Base-by-base conservation (phyloP, 2,113 vertebrate genomes). In the Cygnus atratus region DNA sequence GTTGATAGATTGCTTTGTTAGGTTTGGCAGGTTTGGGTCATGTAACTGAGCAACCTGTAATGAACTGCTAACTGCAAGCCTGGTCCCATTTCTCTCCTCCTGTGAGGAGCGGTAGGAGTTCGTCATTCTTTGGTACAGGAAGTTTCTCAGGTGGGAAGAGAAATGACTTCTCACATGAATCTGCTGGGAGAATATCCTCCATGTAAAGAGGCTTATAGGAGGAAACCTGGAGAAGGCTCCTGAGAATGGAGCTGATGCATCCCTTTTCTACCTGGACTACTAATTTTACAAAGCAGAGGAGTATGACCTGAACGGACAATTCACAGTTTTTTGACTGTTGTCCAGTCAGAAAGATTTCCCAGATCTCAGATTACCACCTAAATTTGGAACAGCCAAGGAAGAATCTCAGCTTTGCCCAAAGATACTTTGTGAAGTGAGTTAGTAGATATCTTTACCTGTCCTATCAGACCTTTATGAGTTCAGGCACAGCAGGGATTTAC, bases 21-120 rank as follows among this genome's bases (percentile, higher is more conserved):
- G 57, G 39, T 79, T 88, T 88, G 89, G 39, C 72, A 75, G 84
- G 77, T 88, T 92, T 88, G 80, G 77, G 76, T 75, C 1, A 1
- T 19, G 35, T 81, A 88, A 63, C 76, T 71, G 62, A 84, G 86
- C 76, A 75, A 59, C 73, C 33, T 78, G 12, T 48, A 59, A 14
- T 13, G 59, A 90, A 13, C 50, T 77, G 75, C 79, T 50, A 44
- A 33, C n/a, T 41, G 18, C 80, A 66, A 90, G 21, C 43, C 57
- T 57, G 31, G 41, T 71, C 17, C 22, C 59, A 0, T 80, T 87
- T 80, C 66, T 87, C 24, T 26, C 76, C 35, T 31, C 13, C 18
- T n/a, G 3, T 48, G 37, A 79, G 78, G 29, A 82, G 16, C 11
- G 65, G 39, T 61, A 15, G 35, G n/a, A 71, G 35, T 72, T 85